A percentile compares a stretch with the other conserved stretches of the same genome.
These are phyloP conservation scores for Pangasius krempfi DNA, from an alignment of 2,797 vertebrate genomes.

Conservation along the genomic window DNA sequence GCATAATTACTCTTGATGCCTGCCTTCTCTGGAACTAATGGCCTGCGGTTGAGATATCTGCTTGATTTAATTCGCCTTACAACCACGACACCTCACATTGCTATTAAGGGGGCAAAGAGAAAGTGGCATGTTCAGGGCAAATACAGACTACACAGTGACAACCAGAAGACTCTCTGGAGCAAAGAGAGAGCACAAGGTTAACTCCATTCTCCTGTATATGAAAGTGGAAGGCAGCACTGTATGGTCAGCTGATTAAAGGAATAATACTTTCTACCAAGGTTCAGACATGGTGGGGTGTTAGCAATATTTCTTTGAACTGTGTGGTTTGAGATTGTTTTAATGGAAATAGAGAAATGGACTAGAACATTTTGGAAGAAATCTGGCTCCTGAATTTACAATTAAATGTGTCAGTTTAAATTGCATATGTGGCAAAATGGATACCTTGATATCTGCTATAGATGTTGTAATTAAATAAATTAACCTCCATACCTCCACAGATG, in stretches of 20 bases:
- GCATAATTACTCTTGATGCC: slow-evolving; percentile 84
- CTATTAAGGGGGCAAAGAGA: slow-evolving; percentile 55
- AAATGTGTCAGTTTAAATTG: background rate
- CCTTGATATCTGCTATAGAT: background rate
- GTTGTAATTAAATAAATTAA: slow-evolving; percentile 5
- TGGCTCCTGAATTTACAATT: background rate
- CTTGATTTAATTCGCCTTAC: slow-evolving; percentile 82
- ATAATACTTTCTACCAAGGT: slow-evolving; percentile 4
- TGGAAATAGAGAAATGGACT: background rate
- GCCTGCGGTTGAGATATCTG: slow-evolving; percentile 79
- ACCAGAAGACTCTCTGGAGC: slow-evolving; percentile 51
- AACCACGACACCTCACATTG: slow-evolving; percentile 79
- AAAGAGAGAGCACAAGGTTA: slow-evolving; percentile 53
- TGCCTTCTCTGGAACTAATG: slow-evolving; percentile 77
- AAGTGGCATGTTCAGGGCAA: slow-evolving; percentile 54
- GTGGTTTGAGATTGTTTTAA: background rate
- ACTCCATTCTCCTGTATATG: slow-evolving; percentile 42
- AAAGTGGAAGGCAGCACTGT: slow-evolving; percentile 21
- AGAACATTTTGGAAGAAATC: background rate
- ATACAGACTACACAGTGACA: slow-evolving; percentile 29
- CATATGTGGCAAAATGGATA: background rate
- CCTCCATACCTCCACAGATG: background rate
- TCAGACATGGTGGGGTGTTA: background rate
- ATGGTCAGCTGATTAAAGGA: slow-evolving; percentile 28
- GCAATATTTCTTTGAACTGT: background rate